Percentiles rank a stretch among this genome's conserved stretches.
phyloP scores from a whole-genome alignment of 2,113 vertebrate species.

The Amia ocellicauda region DNA sequence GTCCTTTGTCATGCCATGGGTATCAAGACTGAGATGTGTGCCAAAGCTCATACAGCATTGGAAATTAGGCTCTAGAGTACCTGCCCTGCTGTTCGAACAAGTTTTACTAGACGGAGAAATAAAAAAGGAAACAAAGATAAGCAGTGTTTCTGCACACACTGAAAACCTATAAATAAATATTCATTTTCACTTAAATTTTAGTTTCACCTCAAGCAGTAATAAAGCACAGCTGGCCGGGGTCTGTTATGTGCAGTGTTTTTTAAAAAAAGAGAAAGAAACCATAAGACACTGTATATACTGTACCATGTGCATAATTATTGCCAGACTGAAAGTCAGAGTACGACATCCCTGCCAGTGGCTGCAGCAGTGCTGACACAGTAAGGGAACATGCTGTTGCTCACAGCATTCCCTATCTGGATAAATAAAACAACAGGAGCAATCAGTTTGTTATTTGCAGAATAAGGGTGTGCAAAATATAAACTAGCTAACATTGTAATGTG shows the following conservation, averaged over 20 bases:
- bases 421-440: slow-evolving; percentile 7
- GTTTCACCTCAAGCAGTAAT: background rate
- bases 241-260: slow-evolving; percentile 4
- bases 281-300: slow-evolving; percentile 31
- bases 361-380: slow-evolving; percentile 35
- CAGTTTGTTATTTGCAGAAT: background rate
- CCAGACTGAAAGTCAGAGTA: no score
- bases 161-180: background rate
- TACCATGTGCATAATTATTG: slow-evolving; percentile 43
- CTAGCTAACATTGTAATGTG: no score
- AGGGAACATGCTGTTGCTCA: slow-evolving; percentile 30
- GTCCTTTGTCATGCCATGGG: no score
- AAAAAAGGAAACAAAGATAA: background rate
- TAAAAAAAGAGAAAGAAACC: slow-evolving; percentile 19
- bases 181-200: background rate
- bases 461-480: background rate
- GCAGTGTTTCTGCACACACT: background rate
- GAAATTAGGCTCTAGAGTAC: no score
- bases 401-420: slow-evolving; percentile 16
- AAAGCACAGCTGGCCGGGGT: background rate
- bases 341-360: slow-evolving; percentile 25
- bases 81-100: background rate
- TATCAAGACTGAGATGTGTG: no score
- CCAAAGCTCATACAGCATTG: no score
- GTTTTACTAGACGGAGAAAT: background rate